Conservation (phyloP, 2,797 vertebrate genomes). For the Poecilia picta region DNA sequence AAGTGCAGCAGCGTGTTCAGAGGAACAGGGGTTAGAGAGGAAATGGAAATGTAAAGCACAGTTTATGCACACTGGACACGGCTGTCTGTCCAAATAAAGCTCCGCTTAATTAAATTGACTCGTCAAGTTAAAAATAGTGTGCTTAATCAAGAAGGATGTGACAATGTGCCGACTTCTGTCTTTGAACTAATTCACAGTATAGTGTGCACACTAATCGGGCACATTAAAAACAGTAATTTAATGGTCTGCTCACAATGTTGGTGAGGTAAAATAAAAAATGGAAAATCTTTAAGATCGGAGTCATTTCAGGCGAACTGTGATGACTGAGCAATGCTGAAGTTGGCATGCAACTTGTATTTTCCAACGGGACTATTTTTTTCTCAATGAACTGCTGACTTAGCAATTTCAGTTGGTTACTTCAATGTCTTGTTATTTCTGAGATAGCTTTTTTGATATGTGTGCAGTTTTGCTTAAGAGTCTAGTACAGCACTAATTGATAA, state of each 20-base stretch:
- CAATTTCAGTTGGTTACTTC: background rate
- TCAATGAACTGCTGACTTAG: background rate
- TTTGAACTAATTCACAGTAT: constrained; percentile 3
- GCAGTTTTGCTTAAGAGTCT: background rate
- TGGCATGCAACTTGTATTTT: background rate
- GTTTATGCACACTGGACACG: constrained; percentile 7
- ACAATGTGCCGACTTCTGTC: background rate
- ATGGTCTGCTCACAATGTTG: constrained; percentile 16
- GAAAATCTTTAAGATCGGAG: background rate
- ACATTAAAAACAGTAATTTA: constrained; percentile 28
- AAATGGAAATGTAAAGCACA: constrained; percentile 18
- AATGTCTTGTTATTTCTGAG: background rate
- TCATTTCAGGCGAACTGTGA: background rate
- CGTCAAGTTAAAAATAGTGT: constrained; percentile 16
- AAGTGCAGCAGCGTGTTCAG: background rate
- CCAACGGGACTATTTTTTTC: background rate
- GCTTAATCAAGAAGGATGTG: constrained; percentile 8
- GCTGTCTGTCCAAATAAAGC: constrained; percentile 16
- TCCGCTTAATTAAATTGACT: constrained; percentile 23
- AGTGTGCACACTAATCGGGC: background rate
- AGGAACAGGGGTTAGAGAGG: constrained; percentile 21
- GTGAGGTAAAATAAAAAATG: background rate
- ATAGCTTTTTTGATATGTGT: background rate
- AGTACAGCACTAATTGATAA: background rate
- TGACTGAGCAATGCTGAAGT: background rate